Evolutionary conservation across 1,140 invertebrate genomes (phyloP).

Genomic region (Drosophila nasuta): DNA sequence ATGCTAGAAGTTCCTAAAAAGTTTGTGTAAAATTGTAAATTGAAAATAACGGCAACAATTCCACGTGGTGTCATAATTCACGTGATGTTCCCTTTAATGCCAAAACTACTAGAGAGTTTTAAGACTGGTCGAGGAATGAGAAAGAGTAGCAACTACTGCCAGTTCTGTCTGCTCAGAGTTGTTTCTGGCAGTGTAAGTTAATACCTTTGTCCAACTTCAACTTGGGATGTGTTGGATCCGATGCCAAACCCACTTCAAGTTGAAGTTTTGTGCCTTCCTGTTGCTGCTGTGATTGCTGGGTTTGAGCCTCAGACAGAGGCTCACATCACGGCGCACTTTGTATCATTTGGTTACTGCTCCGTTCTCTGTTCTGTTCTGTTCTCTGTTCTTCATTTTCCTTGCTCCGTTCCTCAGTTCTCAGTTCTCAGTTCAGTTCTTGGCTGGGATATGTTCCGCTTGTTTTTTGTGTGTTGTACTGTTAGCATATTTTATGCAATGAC

Average conservation of each 20-base stretch:
- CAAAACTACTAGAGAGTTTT: not conserved
- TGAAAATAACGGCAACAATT: conserved; percentile 8
- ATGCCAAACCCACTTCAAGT: conserved; percentile 30
- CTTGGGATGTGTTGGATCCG: conserved; percentile 20
- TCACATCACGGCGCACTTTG: conserved; percentile 41
- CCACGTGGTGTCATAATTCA: conserved; percentile 7
- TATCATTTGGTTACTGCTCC: conserved; percentile 37
- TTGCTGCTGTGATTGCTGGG: no score
- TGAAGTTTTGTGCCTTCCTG: conserved; percentile 25
- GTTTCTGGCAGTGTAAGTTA: conserved; percentile 34
- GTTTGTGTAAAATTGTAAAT: not conserved
- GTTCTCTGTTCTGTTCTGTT: conserved; percentile 9
- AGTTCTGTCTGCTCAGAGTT: conserved; percentile 8
- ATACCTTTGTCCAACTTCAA: conserved; percentile 45
- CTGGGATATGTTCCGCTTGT: conserved; percentile 19
- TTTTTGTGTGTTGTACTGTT: conserved; percentile 62
- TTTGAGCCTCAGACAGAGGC: conserved; percentile 3
- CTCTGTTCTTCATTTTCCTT: conserved; percentile 1
- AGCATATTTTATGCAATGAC: conserved; percentile 85
- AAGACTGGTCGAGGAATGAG: not conserved
- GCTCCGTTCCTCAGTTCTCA: not conserved
- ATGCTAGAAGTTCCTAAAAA: no score
- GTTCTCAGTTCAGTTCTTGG: conserved; percentile 5
- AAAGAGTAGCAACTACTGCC: not conserved
- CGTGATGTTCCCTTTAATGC: conserved; percentile 1